Conservation (phyloP, 2,113 vertebrate species). For the Vanacampus margaritifer region DNA sequence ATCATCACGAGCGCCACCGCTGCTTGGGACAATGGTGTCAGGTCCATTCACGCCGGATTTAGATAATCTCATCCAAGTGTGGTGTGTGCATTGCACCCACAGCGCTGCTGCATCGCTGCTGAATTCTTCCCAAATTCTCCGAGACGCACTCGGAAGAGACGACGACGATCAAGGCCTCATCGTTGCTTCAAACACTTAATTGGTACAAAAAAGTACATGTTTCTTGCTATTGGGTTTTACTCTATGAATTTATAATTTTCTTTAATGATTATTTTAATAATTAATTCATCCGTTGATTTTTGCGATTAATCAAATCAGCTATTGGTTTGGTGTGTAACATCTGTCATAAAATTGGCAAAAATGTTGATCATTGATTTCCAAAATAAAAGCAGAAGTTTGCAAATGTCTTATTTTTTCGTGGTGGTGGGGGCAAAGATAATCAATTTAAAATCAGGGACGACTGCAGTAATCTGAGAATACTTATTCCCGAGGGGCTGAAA, state of each 20-base stretch:
- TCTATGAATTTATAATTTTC: not conserved
- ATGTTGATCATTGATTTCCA: no score
- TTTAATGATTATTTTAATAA: not conserved
- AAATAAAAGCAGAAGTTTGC: no score
- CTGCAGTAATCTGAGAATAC: no score
- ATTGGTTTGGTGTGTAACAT: no score
- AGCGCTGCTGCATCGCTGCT: not conserved
- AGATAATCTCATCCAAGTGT: slow-evolving; percentile 66
- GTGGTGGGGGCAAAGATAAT: no score
- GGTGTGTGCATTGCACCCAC: slow-evolving; percentile 59
- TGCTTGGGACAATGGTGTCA: slow-evolving; percentile 66
- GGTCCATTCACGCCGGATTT: slow-evolving; percentile 71
- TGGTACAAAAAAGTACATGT: no score
- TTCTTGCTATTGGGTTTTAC: not conserved
- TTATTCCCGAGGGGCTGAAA: no score
- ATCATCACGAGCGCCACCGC: slow-evolving; percentile 46
- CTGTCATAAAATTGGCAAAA: no score
- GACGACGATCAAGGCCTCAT: not conserved
- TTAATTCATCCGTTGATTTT: no score
- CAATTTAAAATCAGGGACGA: no score
- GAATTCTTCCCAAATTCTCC: not conserved
- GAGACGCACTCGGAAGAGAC: not conserved
- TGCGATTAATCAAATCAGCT: no score
- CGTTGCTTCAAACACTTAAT: not conserved
- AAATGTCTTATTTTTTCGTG: no score